Base-by-base conservation (phyloP, 2,113 vertebrate species). In the Pelusios castaneus region DNA sequence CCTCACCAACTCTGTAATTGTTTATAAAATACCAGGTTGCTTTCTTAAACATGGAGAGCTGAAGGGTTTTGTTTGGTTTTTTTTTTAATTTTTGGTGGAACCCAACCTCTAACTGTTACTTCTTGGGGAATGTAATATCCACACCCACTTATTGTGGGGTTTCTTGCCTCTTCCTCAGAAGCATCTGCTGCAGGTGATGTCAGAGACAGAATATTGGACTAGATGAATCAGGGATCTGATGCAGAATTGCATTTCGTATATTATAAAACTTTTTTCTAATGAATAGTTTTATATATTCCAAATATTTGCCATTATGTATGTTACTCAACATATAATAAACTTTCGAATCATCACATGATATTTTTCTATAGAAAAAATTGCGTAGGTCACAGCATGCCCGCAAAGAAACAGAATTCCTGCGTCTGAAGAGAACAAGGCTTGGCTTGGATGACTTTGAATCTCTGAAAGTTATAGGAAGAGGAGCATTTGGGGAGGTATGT, bases 391-490 rank as follows among this genome's bases (percentile, higher is more conserved):
- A 99, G 76, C 99, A 99, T 0, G 99, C 99, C 16, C 99, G 99
- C 4, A 99, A 99, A 96, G 99, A 99, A 97, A 99, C 99, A 0
- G 99, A 99, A 95, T 99, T 99, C 85, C 96, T 99, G 88, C 96
- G 99, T 1, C 98, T 99, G 58, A 99, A 99, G 97, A 98, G 99
- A 94, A 99, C 99, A 8, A 97, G 99, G 3, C 98, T 99, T 8
- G 99, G 99, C 76, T 93, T 99, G 92, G 99, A 99, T 45, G 99
- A 99, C 96, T 99, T 99, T 21, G 99, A 99, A 91, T 99, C 99
- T 11, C 97, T 99, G 55, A 99, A 99, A 96, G 99, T 99, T 78
- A 99, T 99, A 82, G 99, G 99, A 94, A 98, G 99, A 96, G 99
- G 99, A 34, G 99, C 99, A 1, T 99, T 99, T 87, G 99, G 99